phyloP scores from a whole-genome alignment of 2,113 vertebrate genomes.

The Scolopax mira region DNA sequence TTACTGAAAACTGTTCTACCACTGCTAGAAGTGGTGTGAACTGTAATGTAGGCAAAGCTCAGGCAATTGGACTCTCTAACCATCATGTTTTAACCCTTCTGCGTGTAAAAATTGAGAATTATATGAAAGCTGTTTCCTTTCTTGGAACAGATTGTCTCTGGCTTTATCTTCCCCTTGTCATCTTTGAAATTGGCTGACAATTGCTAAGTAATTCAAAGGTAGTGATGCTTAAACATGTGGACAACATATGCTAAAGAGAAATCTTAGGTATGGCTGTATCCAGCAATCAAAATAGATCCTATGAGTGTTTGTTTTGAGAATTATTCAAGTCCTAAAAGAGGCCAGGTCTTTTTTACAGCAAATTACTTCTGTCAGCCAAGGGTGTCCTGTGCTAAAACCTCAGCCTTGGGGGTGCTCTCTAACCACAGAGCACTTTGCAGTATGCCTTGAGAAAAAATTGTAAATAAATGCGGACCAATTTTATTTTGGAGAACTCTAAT shows the following conservation, averaged over 20 bases:
- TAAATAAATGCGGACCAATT: background rate
- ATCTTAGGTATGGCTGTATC: background rate
- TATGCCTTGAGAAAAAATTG: background rate
- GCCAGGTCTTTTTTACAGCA: background rate
- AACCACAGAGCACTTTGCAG: background rate
- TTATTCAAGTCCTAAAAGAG: background rate
- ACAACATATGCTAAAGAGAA: background rate
- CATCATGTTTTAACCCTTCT: background rate
- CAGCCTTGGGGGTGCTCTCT: background rate
- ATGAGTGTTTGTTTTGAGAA: background rate
- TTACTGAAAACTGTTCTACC: background rate
- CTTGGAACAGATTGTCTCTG: background rate
- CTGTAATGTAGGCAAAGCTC: background rate
- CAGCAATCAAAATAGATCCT: background rate
- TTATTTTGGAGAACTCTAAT: background rate
- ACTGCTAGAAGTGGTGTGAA: background rate
- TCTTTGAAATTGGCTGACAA: slow-evolving; percentile 1
- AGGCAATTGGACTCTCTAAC: background rate
- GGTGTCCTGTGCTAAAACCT: background rate
- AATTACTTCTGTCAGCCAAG: background rate
- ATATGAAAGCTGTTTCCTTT: background rate
- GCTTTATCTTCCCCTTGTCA: background rate
- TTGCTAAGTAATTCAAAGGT: background rate
- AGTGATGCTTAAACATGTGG: background rate
- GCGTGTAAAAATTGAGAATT: background rate